Conservation (phyloP, 2,113 vertebrate genomes). For the Otolemur garnettii region DNA sequence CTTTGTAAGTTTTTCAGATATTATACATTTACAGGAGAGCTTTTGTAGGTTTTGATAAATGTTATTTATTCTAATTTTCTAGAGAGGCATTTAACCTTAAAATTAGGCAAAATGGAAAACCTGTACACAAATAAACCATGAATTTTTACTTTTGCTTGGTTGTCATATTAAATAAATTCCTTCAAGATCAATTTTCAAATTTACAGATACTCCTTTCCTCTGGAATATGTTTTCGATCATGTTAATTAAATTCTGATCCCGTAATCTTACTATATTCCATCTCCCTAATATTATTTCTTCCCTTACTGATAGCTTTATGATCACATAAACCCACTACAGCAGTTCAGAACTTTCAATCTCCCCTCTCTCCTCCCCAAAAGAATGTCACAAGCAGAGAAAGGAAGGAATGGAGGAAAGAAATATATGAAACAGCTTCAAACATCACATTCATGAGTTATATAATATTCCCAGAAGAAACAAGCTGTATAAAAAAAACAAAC, state of each 20-base stretch:
- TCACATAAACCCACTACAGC: background rate
- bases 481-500: too few species aligned
- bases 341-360: background rate
- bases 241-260: background rate
- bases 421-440: background rate
- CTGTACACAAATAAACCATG: background rate
- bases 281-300: background rate
- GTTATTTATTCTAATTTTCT: slow-evolving; percentile 24
- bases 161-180: slow-evolving; percentile 6
- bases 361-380: too few species aligned
- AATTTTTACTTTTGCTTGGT: background rate
- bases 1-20: background rate
- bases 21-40: background rate
- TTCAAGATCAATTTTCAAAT: background rate
- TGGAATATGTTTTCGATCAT: background rate
- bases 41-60: slow-evolving; percentile 25
- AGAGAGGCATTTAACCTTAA: slow-evolving; percentile 12
- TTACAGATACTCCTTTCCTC: background rate
- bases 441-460: background rate
- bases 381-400: background rate
- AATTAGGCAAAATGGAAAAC: slow-evolving; percentile 13
- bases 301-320: background rate
- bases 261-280: background rate
- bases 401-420: background rate
- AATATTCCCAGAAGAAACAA: background rate